Evolutionary conservation across 2,113 vertebrate genomes (phyloP), one percentile per base, ranked within the genome.

Genomic region (Pangasianodon hypophthalmus): DNA sequence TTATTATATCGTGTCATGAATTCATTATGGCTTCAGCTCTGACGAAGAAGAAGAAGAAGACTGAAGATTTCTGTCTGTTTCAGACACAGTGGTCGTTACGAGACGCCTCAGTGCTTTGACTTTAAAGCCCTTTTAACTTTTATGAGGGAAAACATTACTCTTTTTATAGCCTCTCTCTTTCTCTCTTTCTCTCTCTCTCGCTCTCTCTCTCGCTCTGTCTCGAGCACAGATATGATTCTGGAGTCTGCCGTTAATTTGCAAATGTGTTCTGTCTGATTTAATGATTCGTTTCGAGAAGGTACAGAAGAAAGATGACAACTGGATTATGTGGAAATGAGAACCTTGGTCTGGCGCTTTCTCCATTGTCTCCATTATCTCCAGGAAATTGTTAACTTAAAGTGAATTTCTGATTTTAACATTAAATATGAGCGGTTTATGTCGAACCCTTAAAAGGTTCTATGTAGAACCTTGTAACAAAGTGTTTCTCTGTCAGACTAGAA

Each of bases 91-190:
- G 69, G 10, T 44, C 32, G n/a, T 89, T 88, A 88, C 81, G 41
- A 64, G 37, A 4, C 13, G 13, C 80, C 87, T 87, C 67, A 71
- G 60, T 83, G 46, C 88, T 48, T 56, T 84, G 79, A 89, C 91
- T 89, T 91, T 87, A 89, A 89, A 80, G 77, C 88, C 58, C 86
- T 85, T 77, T 92, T 92, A 91, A 91, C 14, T 87, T 92, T 91
- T 90, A 90, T 71, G 88, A 85, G 86, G 46, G 54, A 88, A 91
- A 92, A 90, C 64, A 79, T 50, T 85, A 85, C 50, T 80, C 82
- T 37, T 58, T 89, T 80, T 89, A 91, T 86, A 60, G 88, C 73
- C 37, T 84, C 67, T 24, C 21, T 79, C 75, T 11, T 8, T 79
- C 44, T 48, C 44, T 52, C 48, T n/a, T 5, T 18, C 4, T 48